Evolutionary conservation across 2,797 vertebrate genomes (phyloP), one percentile per base, ranked within the genome.

Genomic region (Pangasius krempfi): DNA sequence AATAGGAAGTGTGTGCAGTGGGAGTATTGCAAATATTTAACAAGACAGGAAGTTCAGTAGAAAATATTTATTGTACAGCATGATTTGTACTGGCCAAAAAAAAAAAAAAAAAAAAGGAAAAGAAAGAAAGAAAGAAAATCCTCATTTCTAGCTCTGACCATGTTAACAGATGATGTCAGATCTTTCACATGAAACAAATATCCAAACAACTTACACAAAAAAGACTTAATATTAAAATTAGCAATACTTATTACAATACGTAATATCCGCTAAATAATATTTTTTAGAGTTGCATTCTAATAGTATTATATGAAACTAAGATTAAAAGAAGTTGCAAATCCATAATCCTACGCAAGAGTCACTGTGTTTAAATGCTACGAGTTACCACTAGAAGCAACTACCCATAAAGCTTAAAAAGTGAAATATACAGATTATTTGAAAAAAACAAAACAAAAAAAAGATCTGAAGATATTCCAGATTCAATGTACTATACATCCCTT

Each of bases 41-140:
- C 86, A 79, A 84, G 54, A 86, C 88, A 81, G 25, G 30, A 37
- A 14, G n/a, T 72, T 89, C 84, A 75, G 86, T 92, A 92, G 75
- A 92, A 92, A 92, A 92, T 56, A 89, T 96, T 98, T 98, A 98
- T 98, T 98, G 96, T 97, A 98, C 96, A 98, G 95, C 96, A 94
- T 96, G 94, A 96, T 97, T 96, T 95, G 95, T 95, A 96, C 96
- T 94, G 95, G 96, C 95, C 96, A 97, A 96, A 97, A 96, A 94
- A 94, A 92, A 81, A 50, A 44, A 6, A 68, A 60, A 33, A 52
- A 2, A 5, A 30, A 30, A 8, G 33, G 2, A 18, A 60, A 70
- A 30, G 44, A 47, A 64, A 44, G 4, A 62, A 73, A 88, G 92
- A 95, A 94, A 93, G 92, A 93, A 92, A 95, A 92, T 93, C 92